Evolutionary conservation across 2,888 invertebrate species (phyloP).

Genomic region (Campoplex nolae): DNA sequence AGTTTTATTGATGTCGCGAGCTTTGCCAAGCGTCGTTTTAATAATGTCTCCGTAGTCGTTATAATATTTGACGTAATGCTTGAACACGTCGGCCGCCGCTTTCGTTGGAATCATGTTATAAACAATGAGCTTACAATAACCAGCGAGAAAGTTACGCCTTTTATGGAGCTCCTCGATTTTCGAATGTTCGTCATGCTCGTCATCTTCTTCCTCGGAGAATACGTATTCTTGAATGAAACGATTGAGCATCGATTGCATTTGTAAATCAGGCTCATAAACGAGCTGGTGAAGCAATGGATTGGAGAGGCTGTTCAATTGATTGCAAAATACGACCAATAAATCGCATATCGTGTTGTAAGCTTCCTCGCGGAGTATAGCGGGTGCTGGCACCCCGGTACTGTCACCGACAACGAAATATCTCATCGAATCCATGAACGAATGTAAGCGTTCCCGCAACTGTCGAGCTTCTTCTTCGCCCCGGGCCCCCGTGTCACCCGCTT

Average conservation of each 20-base stretch:
- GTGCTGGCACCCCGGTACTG: constrained; percentile 89
- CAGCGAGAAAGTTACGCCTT: constrained; percentile 97
- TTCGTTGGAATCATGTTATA: constrained; percentile 98
- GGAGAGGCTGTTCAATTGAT: constrained; percentile 88
- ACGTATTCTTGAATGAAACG: constrained; percentile 97
- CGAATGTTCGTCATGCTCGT: constrained; percentile 96
- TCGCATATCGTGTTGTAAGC: constrained; percentile 99
- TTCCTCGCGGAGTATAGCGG: constrained; percentile 83
- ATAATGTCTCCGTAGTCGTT: constrained; percentile 99
- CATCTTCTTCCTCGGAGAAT: constrained; percentile 96
- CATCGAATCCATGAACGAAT: constrained; percentile 91
- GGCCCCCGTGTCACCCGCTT: constrained; percentile 88
- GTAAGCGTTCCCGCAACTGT: constrained; percentile 90
- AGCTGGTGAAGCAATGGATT: constrained; percentile 87
- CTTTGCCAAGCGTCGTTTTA: constrained; percentile 98
- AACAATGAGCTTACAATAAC: constrained; percentile 98
- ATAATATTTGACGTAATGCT: constrained; percentile 99
- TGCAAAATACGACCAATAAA: constrained; percentile 96
- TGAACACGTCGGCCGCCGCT: constrained; percentile 97
- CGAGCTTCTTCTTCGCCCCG: constrained; percentile 86
- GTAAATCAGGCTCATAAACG: constrained; percentile 92
- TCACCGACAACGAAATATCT: constrained; percentile 88
- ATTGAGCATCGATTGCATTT: constrained; percentile 93
- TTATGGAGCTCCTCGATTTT: constrained; percentile 99
- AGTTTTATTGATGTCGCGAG: constrained; percentile 98